A percentile compares a stretch with the other conserved stretches of the same genome.
phyloP scores from a whole-genome alignment of 2,113 vertebrate species.

The Cariama cristata region DNA sequence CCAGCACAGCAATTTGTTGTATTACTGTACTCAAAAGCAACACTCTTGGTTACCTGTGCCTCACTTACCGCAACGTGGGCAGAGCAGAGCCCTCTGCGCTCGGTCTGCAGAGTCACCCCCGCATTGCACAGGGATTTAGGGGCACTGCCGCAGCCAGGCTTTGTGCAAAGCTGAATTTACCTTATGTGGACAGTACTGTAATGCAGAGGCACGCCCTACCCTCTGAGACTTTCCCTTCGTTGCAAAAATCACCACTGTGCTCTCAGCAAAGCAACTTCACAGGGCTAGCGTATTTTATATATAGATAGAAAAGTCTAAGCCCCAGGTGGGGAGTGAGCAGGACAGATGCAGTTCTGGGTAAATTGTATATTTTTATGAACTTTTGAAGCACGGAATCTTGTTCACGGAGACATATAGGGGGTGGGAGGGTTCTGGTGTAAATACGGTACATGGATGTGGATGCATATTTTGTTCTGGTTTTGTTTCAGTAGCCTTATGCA shows the following conservation, averaged over 20 bases:
- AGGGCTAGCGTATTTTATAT: conserved; percentile 74
- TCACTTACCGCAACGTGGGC: background rate
- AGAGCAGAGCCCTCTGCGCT: background rate
- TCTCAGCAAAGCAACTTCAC: conserved; percentile 64
- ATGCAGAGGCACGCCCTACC: background rate
- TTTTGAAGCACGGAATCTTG: conserved; percentile 51
- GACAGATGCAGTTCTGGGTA: conserved; percentile 45
- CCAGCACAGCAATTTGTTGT: background rate
- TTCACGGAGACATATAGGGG: conserved; percentile 15
- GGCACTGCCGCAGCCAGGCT: background rate
- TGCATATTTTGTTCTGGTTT: conserved; percentile 26
- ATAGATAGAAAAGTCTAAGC: conserved; percentile 29
- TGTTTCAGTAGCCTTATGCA: background rate
- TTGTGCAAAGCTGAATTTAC: background rate
- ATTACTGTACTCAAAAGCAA: background rate
- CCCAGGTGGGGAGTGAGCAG: conserved; percentile 29
- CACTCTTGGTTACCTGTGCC: background rate
- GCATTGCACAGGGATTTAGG: background rate
- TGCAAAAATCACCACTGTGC: conserved; percentile 65
- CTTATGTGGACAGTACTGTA: background rate
- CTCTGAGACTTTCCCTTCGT: background rate
- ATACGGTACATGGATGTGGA: background rate
- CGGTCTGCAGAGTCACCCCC: background rate
- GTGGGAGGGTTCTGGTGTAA: conserved; percentile 38
- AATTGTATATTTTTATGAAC: conserved; percentile 79